Conservation (phyloP, 2,113 vertebrate species). For the Platanista minor region DNA sequence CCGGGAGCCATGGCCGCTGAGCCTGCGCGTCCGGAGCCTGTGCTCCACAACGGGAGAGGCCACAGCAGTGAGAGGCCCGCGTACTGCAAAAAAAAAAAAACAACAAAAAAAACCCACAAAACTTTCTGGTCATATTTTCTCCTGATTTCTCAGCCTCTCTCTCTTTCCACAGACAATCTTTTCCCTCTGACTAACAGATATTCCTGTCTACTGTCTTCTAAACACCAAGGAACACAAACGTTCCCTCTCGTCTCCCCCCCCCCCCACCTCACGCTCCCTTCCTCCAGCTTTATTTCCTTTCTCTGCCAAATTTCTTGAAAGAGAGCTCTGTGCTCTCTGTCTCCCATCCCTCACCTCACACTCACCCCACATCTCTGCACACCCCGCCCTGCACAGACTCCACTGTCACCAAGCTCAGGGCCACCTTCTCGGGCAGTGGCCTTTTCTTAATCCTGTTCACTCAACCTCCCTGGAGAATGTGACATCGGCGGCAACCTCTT, state of each 20-base stretch:
- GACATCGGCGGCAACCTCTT: background rate
- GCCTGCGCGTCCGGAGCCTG: too few relatives aligned
- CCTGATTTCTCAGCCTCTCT: background rate
- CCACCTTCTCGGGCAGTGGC: background rate
- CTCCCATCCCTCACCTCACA: background rate
- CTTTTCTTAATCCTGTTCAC: background rate
- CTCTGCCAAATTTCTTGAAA: constrained; percentile 57
- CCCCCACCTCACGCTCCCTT: background rate
- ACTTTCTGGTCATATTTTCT: background rate
- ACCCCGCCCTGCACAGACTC: background rate
- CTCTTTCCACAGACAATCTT: background rate
- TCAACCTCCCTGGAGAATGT: background rate
- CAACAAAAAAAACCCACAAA: too few relatives aligned
- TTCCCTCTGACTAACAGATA: background rate
- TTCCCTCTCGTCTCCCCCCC: background rate
- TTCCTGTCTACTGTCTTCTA: constrained; percentile 41
- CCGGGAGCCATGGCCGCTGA: too few relatives aligned
- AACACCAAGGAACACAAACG: constrained; percentile 39
- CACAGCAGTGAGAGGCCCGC: too few relatives aligned
- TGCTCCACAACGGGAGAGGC: too few relatives aligned
- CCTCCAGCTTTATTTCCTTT: background rate
- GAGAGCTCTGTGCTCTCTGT: constrained; percentile 44
- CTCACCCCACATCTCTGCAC: background rate
- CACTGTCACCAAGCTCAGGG: background rate
- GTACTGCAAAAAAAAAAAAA: too few relatives aligned